Evolutionary conservation across 2,113 vertebrate genomes (phyloP), one percentile per base, ranked within the genome.

Genomic region (Aix galericulata): DNA sequence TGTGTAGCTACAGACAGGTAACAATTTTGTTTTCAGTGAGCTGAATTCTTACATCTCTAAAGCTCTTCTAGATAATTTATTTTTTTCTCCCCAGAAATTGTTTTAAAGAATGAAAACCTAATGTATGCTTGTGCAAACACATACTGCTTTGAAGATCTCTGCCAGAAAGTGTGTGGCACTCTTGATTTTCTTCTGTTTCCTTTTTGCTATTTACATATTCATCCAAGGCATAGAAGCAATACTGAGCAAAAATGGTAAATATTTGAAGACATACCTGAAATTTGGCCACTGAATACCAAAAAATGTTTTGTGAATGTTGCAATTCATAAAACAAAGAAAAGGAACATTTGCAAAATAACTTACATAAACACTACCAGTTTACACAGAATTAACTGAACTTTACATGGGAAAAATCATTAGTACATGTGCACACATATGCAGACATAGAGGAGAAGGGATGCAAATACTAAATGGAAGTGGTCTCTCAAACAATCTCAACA

Each of bases 1-100:
- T 2, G 4, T 23, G 8, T 8, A 85, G 26, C 18, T 56, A n/a
- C 9, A 29, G 13, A 21, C 56, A 50, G 32, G 17, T 17, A 71
- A 34, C 7, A 32, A 6, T 25, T 78, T 36, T 74, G 4, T 66
- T 83, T 75, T 86, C 29, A n/a, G 56, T 36, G 13, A 44, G 13
- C 6, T 82, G 44, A 58, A 34, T 68, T 72, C 6, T 80, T 79
- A 27, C 8, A n/a, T 53, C 93, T 44, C 52, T 59, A 36, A 34
- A 72, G 8, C 1, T 76, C 14, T 7, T 79, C 13, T 25, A 40
- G n/a, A 22, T 48, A 42, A 23, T 23, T 46, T 40, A 8, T 59
- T 40, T 12, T 3, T 2, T 3, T 0, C 16, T 48, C 32, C 5
- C 2, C 8, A 22, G 14, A 58, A 83, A 31, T 29, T 27, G 5